Conservation (phyloP, 2,113 vertebrate genomes). For the Crotalus tigris region DNA sequence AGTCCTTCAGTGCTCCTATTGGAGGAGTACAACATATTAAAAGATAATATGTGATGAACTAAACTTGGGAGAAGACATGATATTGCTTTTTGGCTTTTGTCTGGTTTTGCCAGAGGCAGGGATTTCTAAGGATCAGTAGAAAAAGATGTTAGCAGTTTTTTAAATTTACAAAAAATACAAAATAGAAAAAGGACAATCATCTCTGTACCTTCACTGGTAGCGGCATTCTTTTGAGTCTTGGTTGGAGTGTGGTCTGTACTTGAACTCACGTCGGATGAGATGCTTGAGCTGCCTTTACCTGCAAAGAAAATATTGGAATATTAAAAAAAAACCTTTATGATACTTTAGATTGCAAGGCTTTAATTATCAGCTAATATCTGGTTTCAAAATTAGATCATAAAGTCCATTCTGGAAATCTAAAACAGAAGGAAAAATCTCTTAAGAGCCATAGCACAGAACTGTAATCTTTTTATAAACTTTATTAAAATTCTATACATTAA, state of each 20-base stretch:
- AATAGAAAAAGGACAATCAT: conserved; percentile 76
- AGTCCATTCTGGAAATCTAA: background rate
- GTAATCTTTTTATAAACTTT: background rate
- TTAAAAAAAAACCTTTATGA: background rate
- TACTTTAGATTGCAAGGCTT: background rate
- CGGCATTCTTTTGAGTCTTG: conserved; percentile 94
- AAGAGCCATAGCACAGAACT: background rate
- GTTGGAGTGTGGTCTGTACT: conserved; percentile 97
- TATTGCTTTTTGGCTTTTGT: background rate
- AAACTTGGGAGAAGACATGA: background rate
- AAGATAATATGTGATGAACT: background rate
- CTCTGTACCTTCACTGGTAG: conserved; percentile 96
- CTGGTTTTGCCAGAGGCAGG: background rate
- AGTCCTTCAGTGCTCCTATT: background rate
- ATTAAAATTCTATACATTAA: background rate
- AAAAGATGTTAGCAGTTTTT: conserved; percentile 27
- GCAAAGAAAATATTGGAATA: conserved; percentile 46
- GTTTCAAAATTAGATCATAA: background rate
- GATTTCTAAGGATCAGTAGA: background rate
- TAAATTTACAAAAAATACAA: conserved; percentile 63
- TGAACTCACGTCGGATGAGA: conserved; percentile 99
- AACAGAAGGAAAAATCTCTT: background rate
- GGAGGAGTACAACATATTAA: background rate
- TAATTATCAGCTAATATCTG: background rate
- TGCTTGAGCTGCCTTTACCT: conserved; percentile 99